Evolutionary conservation across 2,797 vertebrate species (phyloP).

Genomic region (Molothrus ater): DNA sequence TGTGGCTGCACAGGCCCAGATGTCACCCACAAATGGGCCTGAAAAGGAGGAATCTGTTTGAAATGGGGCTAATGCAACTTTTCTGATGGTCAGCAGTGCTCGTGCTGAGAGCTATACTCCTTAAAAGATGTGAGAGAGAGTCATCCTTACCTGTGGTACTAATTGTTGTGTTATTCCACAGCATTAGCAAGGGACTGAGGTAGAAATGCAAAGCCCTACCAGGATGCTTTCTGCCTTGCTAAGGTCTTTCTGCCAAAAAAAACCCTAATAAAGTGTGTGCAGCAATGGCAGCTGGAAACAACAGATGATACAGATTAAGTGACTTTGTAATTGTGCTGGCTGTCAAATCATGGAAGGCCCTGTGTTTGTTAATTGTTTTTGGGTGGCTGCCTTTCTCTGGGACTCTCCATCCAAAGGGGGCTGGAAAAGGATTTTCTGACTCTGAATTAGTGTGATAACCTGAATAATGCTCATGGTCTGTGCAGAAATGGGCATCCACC

Average conservation of each 20-base stretch:
- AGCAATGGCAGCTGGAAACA: neutral
- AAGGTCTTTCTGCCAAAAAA: neutral
- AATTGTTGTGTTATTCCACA: fast-evolving
- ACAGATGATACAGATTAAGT: neutral
- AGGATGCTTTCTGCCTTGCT: neutral
- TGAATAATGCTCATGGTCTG: neutral
- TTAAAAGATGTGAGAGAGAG: neutral
- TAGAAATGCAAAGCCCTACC: neutral
- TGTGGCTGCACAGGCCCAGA: fast-evolving
- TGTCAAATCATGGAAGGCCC: neutral
- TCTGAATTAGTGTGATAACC: neutral
- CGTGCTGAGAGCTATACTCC: neutral
- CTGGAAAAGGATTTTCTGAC: neutral
- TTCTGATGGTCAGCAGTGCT: neutral
- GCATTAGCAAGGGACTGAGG: neutral
- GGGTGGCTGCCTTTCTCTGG: neutral
- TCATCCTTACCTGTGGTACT: fast-evolving
- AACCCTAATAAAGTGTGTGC: neutral
- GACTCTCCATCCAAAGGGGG: neutral
- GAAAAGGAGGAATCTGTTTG: neutral
- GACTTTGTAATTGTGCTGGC: neutral
- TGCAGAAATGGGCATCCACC: neutral
- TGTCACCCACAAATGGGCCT: neutral
- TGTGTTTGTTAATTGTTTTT: neutral
- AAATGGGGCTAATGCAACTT: neutral